Evolutionary conservation across 2,113 vertebrate genomes (phyloP).

Genomic region (Leucoraja erinaceus): DNA sequence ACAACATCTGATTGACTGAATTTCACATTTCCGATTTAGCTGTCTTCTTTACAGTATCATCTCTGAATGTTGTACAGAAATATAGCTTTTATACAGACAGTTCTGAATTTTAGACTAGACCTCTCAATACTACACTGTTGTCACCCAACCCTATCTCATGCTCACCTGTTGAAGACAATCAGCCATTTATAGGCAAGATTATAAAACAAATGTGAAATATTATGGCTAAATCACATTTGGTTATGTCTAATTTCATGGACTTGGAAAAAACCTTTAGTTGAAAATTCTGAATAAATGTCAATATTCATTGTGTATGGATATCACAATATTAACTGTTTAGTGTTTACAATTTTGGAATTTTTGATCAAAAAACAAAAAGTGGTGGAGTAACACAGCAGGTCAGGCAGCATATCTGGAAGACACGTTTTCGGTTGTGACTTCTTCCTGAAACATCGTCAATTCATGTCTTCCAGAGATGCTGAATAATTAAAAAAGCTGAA

Average conservation of each 20-base stretch:
- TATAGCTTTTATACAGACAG: background rate
- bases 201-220: background rate
- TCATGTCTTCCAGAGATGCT: background rate
- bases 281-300: background rate
- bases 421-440: too few relatives aligned
- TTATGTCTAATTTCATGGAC: background rate
- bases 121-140: background rate
- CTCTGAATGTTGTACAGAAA: background rate
- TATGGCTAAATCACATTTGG: background rate
- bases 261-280: background rate
- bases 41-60: conserved; percentile 9
- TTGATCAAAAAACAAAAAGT: background rate
- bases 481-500: background rate
- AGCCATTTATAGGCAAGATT: background rate
- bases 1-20: conserved; percentile 30
- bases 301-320: background rate
- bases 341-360: too few relatives aligned
- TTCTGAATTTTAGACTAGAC: background rate
- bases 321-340: too few relatives aligned
- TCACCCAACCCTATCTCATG: background rate
- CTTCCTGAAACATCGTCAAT: too few relatives aligned
- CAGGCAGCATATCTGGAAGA: too few relatives aligned
- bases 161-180: background rate
- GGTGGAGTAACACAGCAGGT: too few relatives aligned
- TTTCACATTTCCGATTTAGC: conserved; percentile 24